Evolutionary conservation across 2,797 vertebrate species (phyloP).

Genomic region (Gymnothorax reevesii): DNA sequence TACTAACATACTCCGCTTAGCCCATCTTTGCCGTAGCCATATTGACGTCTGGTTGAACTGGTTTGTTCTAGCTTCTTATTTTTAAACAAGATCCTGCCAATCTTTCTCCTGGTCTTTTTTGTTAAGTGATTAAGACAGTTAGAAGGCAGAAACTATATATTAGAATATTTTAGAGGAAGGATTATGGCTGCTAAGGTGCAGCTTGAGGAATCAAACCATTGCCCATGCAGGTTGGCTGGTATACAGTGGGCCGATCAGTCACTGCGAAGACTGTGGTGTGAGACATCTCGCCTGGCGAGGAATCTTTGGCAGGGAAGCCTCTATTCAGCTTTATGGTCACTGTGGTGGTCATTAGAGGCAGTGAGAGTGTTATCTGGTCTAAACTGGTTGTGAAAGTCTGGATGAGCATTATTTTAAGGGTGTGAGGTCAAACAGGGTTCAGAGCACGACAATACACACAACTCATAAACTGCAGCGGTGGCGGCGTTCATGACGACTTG

Average conservation of each 20-base stretch:
- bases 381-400: background rate
- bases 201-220: no score
- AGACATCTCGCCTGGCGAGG: background rate
- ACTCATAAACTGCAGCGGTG: background rate
- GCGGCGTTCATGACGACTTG: background rate
- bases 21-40: no score
- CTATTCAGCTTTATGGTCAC: background rate
- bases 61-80: background rate
- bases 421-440: slow-evolving; percentile 3
- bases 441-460: background rate
- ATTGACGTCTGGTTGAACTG: no score
- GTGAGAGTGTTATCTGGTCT: background rate
- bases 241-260: background rate
- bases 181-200: background rate
- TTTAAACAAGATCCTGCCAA: background rate
- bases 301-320: background rate
- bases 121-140: background rate
- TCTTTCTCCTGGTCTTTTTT: background rate
- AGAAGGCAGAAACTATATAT: background rate
- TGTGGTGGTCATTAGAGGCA: background rate
- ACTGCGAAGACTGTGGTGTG: background rate
- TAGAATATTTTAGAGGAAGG: background rate
- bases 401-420: background rate
- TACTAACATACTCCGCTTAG: no score
- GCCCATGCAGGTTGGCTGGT: background rate